Base-by-base conservation (phyloP, 2,888 invertebrate genomes). In the Acronicta aceris region DNA sequence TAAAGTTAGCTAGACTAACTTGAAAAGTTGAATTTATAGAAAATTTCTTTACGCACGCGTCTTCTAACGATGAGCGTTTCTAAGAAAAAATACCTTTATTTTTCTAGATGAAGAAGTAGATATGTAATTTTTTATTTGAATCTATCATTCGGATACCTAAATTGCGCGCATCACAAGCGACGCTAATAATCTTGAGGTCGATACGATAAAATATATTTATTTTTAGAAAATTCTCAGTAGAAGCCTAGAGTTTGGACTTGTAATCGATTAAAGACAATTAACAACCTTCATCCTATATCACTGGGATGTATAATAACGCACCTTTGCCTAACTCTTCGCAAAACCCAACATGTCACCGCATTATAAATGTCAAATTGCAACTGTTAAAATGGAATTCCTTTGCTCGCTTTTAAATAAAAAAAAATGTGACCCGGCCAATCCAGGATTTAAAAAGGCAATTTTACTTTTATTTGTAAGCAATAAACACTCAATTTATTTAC, bases 1-100 rank as follows among this genome's bases (percentile, higher is more conserved):
- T 53, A 64, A 65, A 74, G 17, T 65, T 70, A 27, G 15, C 51
- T n/a, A n/a, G n/a, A n/a, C n/a, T n/a, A n/a, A n/a, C 65, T 15
- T 58, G 55, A 30, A 33, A 49, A 64, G 51, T 67, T 64, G 3
- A 55, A 49, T 16, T 58, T 53, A 38, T 33, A 38, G 33, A 58
- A 58, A 77, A 65, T 63, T 58, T 60, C 47, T 64, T 62, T 17
- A 62, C 51, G 50, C 43, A 55, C 45, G 55, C 45, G 48, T 70
- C 54, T 47, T 47, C 46, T 54, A 38, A 15, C 13, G 38, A 46
- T 43, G 36, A 65, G 56, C 53, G 51, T 61, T 64, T 54, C 21
- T n/a, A 8, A 43, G 42, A 56, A 45, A 59, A 36, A 59, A 65
- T 60, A 9, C 33, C 4, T 33, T 33, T 33, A 38, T n/a, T 7